Base-by-base conservation (phyloP, 2,113 vertebrate genomes). In the Candoia aspera region DNA sequence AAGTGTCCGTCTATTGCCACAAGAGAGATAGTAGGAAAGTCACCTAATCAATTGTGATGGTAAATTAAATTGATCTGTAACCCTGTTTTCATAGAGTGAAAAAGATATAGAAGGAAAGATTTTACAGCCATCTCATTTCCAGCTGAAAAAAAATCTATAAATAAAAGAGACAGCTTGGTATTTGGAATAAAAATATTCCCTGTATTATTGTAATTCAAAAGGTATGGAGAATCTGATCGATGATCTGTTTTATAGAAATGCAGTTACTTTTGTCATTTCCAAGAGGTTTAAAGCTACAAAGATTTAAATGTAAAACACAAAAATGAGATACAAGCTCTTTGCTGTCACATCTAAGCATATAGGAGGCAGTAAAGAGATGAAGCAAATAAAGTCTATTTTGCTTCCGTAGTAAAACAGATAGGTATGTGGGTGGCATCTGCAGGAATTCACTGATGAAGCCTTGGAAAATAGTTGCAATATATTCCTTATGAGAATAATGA, bases 31-130 rank as follows among this genome's bases (percentile, higher is more conserved):
- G 96, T 94, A 97, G 93, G 95, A 94, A 95, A 97, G 94, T 95
- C 94, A 94, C 94, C 97, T 97, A 98, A 97, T 98, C 97, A 89
- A 97, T 96, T 96, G 96, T 97, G 97, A 98, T 97, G 97, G 97
- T 97, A 98, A 98, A 98, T 98, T 97, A 98, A 98, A 97, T 98
- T 97, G 97, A 97, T 98, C 97, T 96, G 96, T 97, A 97, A 96
- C 97, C 97, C 95, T 97, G 96, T 97, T 97, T 98, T 97, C 96
- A 97, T 97, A 97, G 91, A 96, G 94, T 92, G 93, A 97, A 96
- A 97, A 97, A 97, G 96, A 97, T 97, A 97, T 93, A 93, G 96
- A 96, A 93, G 95, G 93, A 97, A 86, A 92, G 97, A 89, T 98
- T 97, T 97, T 97, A 96, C 95, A 91, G 86, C 93, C 95, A 92